These are phyloP conservation scores for Paraplagusia blochii DNA, from an alignment of 2,113 vertebrate genomes.

Conservation along the genomic window DNA sequence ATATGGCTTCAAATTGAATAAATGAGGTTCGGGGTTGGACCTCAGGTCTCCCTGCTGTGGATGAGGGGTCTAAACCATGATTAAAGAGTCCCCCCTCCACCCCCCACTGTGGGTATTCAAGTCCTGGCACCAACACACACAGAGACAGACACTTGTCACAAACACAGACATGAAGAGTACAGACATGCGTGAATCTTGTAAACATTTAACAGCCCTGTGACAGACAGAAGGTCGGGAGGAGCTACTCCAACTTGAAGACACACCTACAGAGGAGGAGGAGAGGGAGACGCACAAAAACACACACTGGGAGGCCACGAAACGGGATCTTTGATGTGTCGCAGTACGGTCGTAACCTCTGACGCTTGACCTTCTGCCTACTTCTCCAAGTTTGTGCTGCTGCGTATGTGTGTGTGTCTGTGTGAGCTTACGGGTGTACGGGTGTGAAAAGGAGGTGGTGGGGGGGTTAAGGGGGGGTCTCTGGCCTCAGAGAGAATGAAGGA, in stretches of 20 bases:
- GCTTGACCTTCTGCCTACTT: slow-evolving; percentile 30
- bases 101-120: slow-evolving; percentile 35
- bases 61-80: slow-evolving; percentile 47
- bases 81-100: slow-evolving; percentile 64
- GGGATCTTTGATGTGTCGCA: slow-evolving; percentile 57
- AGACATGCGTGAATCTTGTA: slow-evolving; percentile 9
- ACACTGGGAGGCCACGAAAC: slow-evolving; percentile 36
- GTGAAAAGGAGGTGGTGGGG: slow-evolving; percentile 2
- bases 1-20: slow-evolving; percentile 11
- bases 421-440: slow-evolving; percentile 12
- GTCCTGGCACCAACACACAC: slow-evolving; percentile 22
- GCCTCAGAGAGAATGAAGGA: slow-evolving; percentile 39
- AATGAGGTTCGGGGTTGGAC: slow-evolving; percentile 9
- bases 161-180: slow-evolving; percentile 31
- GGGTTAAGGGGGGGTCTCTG: too few species aligned
- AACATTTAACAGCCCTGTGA: slow-evolving; percentile 11
- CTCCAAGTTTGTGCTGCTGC: slow-evolving; percentile 24
- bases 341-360: slow-evolving; percentile 51
- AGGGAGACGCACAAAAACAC: slow-evolving; percentile 7
- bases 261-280: background rate
- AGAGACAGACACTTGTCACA: slow-evolving; percentile 24
- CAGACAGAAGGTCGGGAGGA: too few species aligned
- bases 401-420: slow-evolving; percentile 28
- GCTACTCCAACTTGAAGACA: background rate
- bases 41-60: slow-evolving; percentile 28